Evolutionary conservation across 2,888 invertebrate species (phyloP).

Genomic region (Drosophila anomelani): DNA sequence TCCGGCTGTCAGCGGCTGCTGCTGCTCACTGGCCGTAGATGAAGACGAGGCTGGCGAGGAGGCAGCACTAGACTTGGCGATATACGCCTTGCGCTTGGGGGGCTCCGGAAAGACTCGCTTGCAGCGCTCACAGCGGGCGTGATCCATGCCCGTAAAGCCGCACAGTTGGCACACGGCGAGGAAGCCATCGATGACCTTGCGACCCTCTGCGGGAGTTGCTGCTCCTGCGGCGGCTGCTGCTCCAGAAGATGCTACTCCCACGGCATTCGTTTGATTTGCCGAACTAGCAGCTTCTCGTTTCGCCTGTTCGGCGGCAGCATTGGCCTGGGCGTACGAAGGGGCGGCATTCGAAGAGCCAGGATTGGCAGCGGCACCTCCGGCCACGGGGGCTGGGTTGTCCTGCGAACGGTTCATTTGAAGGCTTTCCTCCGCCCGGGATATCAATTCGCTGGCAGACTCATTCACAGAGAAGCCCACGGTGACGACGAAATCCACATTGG

Average conservation of each 20-base stretch:
- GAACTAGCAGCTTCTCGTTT: conserved; percentile 48
- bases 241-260: conserved; percentile 58
- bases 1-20: conserved; percentile 17
- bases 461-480: conserved; percentile 87
- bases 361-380: conserved; percentile 5
- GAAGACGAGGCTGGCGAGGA: conserved; percentile 34
- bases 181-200: conserved; percentile 89
- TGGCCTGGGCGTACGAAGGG: conserved; percentile 41
- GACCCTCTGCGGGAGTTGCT: conserved; percentile 84
- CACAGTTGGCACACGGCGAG: conserved; percentile 92
- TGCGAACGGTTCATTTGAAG: conserved; percentile 82
- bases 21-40: conserved; percentile 31
- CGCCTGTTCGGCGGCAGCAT: conserved; percentile 48
- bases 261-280: conserved; percentile 55
- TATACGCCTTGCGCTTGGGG: conserved; percentile 86
- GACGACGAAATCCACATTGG: conserved; percentile 92
- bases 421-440: conserved; percentile 84
- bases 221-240: conserved; percentile 12
- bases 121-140: conserved; percentile 91
- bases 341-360: conserved; percentile 9
- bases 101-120: conserved; percentile 89
- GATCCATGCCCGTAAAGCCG: conserved; percentile 91
- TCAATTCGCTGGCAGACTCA: conserved; percentile 83
- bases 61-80: conserved; percentile 64
- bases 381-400: conserved; percentile 58